phyloP scores from a whole-genome alignment of 2,113 vertebrate species.

The Tonatia bakeri region DNA sequence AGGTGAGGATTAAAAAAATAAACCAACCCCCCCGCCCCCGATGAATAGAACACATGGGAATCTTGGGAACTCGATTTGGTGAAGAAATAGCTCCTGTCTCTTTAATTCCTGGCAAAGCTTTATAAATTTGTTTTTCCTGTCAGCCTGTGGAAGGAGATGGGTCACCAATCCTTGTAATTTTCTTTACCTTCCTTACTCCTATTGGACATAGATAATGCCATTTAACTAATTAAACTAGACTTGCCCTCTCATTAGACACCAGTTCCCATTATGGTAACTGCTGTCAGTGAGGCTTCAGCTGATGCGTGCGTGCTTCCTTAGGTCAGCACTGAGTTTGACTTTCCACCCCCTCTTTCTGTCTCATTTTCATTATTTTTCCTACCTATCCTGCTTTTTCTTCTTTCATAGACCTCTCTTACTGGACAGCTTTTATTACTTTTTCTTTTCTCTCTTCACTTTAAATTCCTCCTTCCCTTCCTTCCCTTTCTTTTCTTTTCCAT shows the following conservation, averaged over 20 bases:
- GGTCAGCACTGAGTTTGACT: slow-evolving; percentile 22
- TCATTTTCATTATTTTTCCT: background rate
- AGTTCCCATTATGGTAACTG: slow-evolving; percentile 59
- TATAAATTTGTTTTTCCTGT: slow-evolving; percentile 47
- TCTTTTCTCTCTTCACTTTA: background rate
- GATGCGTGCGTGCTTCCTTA: slow-evolving; percentile 25
- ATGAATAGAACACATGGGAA: background rate
- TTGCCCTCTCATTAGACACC: slow-evolving; percentile 46
- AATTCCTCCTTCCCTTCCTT: slow-evolving; percentile 14
- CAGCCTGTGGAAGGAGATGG: slow-evolving; percentile 41
- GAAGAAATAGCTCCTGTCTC: slow-evolving; percentile 43
- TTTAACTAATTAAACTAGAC: slow-evolving; percentile 72
- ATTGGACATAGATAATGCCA: slow-evolving; percentile 67
- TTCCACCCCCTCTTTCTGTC: background rate
- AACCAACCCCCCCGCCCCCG: background rate
- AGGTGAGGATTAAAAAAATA: too few species aligned
- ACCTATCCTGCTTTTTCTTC: background rate
- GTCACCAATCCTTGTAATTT: slow-evolving; percentile 55
- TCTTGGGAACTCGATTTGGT: background rate
- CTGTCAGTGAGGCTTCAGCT: slow-evolving; percentile 48
- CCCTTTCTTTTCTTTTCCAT: too few species aligned
- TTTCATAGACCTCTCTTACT: background rate
- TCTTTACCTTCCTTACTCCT: background rate
- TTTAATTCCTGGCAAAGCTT: slow-evolving; percentile 58
- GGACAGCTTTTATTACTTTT: background rate